phyloP scores from a whole-genome alignment of 2,797 vertebrate genomes.

The Borostomias antarcticus region DNA sequence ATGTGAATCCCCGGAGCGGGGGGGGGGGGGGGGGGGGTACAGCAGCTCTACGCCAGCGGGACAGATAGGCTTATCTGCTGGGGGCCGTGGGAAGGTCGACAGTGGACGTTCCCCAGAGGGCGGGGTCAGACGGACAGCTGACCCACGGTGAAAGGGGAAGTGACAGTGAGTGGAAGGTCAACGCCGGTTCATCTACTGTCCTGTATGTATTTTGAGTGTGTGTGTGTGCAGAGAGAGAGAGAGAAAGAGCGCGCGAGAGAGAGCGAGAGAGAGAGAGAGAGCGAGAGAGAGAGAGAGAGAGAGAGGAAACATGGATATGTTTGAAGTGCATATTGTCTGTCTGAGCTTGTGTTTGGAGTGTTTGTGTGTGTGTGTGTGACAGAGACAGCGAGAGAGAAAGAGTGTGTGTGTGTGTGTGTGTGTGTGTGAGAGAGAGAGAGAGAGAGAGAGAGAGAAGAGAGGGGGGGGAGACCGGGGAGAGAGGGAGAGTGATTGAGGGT shows the following conservation, averaged over 20 bases:
- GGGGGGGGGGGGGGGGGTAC: conserved; percentile 21
- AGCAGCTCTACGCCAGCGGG: background rate
- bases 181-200: conserved; percentile 31
- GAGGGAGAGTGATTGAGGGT: background rate
- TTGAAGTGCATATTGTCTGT: background rate
- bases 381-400: background rate
- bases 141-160: conserved; percentile 45
- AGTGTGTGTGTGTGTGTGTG: background rate
- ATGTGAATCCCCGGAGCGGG: conserved; percentile 27
- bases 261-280: background rate
- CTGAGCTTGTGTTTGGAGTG: background rate
- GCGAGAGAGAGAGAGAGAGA: background rate
- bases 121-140: conserved; percentile 20
- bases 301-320: background rate
- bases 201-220: background rate
- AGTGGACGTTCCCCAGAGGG: conserved; percentile 49
- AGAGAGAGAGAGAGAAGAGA: background rate
- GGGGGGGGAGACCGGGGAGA: background rate
- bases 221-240: background rate
- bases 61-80: conserved; percentile 52
- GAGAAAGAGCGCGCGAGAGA: too few relatives aligned
- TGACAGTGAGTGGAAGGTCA: conserved; percentile 49
- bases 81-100: conserved; percentile 40
- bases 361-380: conserved; percentile 1
- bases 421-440: background rate